These are phyloP conservation scores for Peribatodes rhomboidaria DNA, from an alignment of 2,888 invertebrate genomes.

Conservation along the genomic window DNA sequence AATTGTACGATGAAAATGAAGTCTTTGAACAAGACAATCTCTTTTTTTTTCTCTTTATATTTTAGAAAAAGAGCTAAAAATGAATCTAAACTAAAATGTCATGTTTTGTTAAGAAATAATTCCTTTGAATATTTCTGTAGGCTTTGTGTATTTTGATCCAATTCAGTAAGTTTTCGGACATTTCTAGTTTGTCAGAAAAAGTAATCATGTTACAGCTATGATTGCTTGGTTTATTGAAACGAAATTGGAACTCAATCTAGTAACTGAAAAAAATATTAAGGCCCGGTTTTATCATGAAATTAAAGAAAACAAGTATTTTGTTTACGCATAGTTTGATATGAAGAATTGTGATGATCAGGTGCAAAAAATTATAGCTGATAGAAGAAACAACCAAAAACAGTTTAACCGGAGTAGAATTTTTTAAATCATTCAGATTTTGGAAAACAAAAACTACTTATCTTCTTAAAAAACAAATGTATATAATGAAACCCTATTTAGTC, in stretches of 20 bases:
- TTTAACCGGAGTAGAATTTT: too few species aligned
- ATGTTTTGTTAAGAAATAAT: conserved; percentile 4
- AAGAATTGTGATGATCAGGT: too few species aligned
- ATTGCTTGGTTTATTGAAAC: background rate
- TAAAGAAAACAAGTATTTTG: too few species aligned
- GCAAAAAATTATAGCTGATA: too few species aligned
- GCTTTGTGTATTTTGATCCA: background rate
- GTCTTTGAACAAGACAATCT: conserved; percentile 12
- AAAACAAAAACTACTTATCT: too few species aligned
- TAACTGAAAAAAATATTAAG: background rate
- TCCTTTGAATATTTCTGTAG: background rate
- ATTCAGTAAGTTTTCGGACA: background rate
- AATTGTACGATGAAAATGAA: conserved; percentile 12
- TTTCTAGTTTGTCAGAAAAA: background rate
- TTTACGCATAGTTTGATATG: too few species aligned
- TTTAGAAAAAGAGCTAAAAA: conserved; percentile 7
- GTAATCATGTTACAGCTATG: background rate
- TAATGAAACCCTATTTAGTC: too few species aligned
- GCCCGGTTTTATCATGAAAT: too few species aligned
- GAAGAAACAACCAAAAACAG: too few species aligned
- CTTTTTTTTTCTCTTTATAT: conserved; percentile 5
- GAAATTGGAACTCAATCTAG: too few species aligned
- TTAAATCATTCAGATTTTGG: too few species aligned
- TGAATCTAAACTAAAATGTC: conserved; percentile 6
- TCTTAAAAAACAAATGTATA: too few species aligned